Base-by-base conservation (phyloP, 2,797 vertebrate species). In the Macropus fuliginosus region DNA sequence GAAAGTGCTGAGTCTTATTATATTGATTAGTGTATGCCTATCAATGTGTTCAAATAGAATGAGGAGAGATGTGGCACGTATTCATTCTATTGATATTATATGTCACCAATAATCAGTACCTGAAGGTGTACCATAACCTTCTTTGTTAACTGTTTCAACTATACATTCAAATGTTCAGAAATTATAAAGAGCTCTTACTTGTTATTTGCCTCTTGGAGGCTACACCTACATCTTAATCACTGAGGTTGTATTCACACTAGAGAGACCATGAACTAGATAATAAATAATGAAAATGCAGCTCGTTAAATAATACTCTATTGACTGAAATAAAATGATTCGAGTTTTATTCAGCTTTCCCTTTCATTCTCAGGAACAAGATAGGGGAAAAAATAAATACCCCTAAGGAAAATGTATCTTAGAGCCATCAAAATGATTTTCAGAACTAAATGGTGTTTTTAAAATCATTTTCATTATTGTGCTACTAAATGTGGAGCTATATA, bases 211-310 rank as follows among this genome's bases (percentile, higher is more conserved):
- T 94, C 92, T 93, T 94, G 62, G 90, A 95, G 93, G 59, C 46
- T 93, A 74, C 1, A 90, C 52, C 6, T 94, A 91, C 8, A 94
- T n/a, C 91, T 97, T 98, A 97, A 96, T 98, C 96, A 96, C 94
- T 93, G 91, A 92, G 50, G 74, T 95, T 96, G 92, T 94, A 90
- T 96, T 94, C 91, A 90, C 92, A 94, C 56, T 56, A 93, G 92
- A 96, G 90, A 97, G 95, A 95, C 28, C 46, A 92, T 94, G 92
- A 97, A 91, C 31, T 89, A 93, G 92, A 93, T 97, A 81, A 95
- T 96, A 97, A 98, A 96, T 94, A 96, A 98, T 97, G 13, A 91
- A 98, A 98, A 96, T 94, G 81, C 95, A 97, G 46, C 91, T 95
- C 93, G 95, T 97, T 97, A 97, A 96, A 97, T 59, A 97, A 96